Evolutionary conservation across 2,888 invertebrate genomes (phyloP), one percentile per base, ranked within the genome.

Genomic region (Nowickia ferox): DNA sequence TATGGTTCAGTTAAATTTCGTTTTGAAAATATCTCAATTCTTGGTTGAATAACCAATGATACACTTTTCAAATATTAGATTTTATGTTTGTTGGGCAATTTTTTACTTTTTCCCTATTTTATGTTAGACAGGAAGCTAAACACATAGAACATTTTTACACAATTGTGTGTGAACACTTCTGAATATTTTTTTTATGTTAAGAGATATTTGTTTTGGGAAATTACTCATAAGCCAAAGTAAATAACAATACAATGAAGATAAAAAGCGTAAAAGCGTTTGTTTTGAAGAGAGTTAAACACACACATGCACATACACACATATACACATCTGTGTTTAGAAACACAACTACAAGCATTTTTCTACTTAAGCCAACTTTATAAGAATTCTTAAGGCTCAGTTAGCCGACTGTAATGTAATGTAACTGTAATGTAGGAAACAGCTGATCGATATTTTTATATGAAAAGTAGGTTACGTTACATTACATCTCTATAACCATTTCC

Each of bases 221-320:
- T 84, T 79, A 84, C 79, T 84, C 75, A 84, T 79, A 80, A 84
- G 65, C 63, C 79, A 69, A 63, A 30, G 69, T 84, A 80, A 84
- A 84, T 76, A 71, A 65, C 1, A 57, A 79, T 65, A 65, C 53
- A 72, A 40, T 46, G 42, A 72, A 79, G 48, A 77, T 17, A 57
- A 72, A 68, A 48, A 30, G 17, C 22, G 30, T 55, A n/a, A n/a
- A n/a, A n/a, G n/a, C n/a, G n/a, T 69, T 53, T 59, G 40, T 40
- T 19, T 53, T 15, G 9, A 11, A 40, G 51, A 15, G 0, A 15
- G 2, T 19, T 0, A 30, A 0, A 5, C 6, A 30, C 5, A 30
- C 30, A 30, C 30, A 30, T 6, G 6, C 0, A 6, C 6, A 30
- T 4, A 30, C 30, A 3, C 19, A 42, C 19, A 30, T 42, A 15